A percentile compares a stretch with the other conserved stretches of the same genome.
Conservation (phyloP, 2,113 vertebrate species). For the Carassius gibelio region DNA sequence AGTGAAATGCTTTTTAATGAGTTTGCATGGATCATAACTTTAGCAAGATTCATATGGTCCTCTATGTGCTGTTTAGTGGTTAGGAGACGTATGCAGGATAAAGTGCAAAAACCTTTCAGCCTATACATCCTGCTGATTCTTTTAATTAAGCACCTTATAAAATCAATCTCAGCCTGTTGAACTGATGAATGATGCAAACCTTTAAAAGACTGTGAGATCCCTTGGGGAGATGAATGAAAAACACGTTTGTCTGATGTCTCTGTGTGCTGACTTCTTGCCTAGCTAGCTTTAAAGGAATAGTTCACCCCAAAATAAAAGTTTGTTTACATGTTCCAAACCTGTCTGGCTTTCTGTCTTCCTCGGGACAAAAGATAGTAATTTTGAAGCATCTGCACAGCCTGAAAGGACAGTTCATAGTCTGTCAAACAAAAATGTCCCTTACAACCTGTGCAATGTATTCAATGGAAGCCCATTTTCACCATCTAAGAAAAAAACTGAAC, state of each 20-base stretch:
- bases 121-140: conserved; percentile 6
- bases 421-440: not conserved
- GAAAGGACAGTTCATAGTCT: no score
- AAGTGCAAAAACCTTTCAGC: not conserved
- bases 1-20: not conserved
- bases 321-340: not conserved
- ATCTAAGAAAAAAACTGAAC: not conserved
- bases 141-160: conserved; percentile 30
- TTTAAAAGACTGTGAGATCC: not conserved
- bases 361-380: not conserved
- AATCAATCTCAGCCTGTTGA: conserved; percentile 24
- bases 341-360: not conserved
- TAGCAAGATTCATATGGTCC: not conserved
- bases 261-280: not conserved
- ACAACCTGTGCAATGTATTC: no score
- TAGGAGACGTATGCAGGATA: not conserved
- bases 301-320: not conserved
- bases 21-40: not conserved
- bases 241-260: not conserved
- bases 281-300: not conserved
- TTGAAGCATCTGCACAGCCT: not conserved
- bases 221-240: not conserved
- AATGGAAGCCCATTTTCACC: no score
- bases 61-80: not conserved
- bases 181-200: conserved; percentile 23